These are phyloP conservation scores for Drymodes brunneopygia DNA, from an alignment of 2,113 vertebrate species.

Conservation along the genomic window DNA sequence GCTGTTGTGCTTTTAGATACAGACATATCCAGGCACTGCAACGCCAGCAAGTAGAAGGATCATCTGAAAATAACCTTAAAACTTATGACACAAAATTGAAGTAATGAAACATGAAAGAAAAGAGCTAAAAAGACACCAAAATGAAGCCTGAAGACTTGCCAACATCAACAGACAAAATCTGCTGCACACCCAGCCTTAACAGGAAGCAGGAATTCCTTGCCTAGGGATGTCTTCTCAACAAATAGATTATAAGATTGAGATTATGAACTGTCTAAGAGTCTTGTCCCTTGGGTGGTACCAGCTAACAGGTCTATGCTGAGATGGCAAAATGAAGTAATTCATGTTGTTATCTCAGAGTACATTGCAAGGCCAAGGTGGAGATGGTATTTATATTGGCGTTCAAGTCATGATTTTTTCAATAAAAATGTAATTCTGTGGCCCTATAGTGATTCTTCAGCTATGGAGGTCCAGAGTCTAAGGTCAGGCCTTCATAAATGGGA, in stretches of 20 bases:
- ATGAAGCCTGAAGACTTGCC: neutral
- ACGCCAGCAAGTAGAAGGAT: neutral
- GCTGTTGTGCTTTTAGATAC: neutral
- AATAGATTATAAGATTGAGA: neutral
- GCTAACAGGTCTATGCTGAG: neutral
- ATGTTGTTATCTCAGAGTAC: neutral
- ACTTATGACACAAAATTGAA: neutral
- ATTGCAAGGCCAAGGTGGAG: neutral
- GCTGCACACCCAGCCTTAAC: neutral
- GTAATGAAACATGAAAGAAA: neutral
- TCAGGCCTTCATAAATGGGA: neutral
- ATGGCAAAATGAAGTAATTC: neutral
- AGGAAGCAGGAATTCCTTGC: neutral
- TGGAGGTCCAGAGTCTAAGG: constrained; percentile 52
- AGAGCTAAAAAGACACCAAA: neutral
- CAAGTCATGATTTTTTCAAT: neutral
- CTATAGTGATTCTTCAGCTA: neutral
- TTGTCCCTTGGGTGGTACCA: neutral
- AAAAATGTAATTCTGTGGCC: neutral
- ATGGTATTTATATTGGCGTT: neutral
- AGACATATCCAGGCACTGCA: neutral
- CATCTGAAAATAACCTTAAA: neutral
- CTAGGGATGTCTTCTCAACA: neutral
- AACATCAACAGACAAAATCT: neutral
- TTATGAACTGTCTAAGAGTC: neutral